A percentile compares a stretch with the other conserved stretches of the same genome.
phyloP scores from a whole-genome alignment of 2,888 invertebrate genomes.

The Erebia ligea region DNA sequence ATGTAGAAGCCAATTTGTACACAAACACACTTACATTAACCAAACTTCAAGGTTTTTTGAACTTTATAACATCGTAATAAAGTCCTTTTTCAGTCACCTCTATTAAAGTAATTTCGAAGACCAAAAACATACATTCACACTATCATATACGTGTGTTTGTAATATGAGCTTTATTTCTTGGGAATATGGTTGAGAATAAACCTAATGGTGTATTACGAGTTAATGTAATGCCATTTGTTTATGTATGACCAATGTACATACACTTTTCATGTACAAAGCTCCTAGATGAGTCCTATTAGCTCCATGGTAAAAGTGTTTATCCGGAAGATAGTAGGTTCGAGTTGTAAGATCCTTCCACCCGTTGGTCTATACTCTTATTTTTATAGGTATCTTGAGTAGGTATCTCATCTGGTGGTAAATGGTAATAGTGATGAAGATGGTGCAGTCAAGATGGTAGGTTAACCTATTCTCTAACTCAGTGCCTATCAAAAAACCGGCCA shows the following conservation, averaged over 20 bases:
- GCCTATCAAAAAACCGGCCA: too few species aligned
- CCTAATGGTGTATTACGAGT: not conserved
- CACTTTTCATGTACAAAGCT: not conserved
- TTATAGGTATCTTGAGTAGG: too few species aligned
- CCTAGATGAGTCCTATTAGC: not conserved
- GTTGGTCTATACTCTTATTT: too few species aligned
- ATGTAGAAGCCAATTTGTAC: slow-evolving; percentile 75
- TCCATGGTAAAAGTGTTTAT: not conserved
- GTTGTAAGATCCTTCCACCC: too few species aligned
- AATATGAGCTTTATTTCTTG: not conserved
- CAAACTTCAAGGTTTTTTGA: not conserved
- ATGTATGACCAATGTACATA: slow-evolving; percentile 10
- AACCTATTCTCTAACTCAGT: too few species aligned
- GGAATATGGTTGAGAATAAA: not conserved
- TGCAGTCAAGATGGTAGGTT: too few species aligned
- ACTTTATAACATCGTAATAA: not conserved
- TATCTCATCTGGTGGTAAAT: too few species aligned
- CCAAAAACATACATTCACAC: slow-evolving; percentile 27
- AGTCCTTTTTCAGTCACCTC: not conserved
- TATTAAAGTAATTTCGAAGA: slow-evolving; percentile 21
- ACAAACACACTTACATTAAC: slow-evolving; percentile 46
- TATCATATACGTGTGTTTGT: not conserved
- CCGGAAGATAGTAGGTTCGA: not conserved
- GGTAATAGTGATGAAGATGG: too few species aligned
- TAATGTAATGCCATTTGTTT: slow-evolving; percentile 16